Base-by-base conservation (phyloP, 2,113 vertebrate genomes). In the Cochlearius cochlearius region DNA sequence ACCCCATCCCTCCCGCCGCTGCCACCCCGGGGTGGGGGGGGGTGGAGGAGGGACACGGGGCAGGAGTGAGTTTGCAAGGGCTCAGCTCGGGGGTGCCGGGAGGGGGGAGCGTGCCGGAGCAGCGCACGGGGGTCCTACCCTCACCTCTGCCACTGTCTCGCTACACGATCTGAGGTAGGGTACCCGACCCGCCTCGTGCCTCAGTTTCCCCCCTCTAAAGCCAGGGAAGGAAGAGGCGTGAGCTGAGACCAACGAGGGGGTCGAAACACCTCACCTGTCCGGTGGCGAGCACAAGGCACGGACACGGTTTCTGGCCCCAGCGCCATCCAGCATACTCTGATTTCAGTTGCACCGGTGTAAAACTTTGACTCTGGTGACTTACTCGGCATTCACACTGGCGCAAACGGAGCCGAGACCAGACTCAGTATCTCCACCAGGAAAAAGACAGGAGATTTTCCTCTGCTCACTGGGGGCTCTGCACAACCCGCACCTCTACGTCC, bases 401-500 rank as follows among this genome's bases (percentile, higher is more conserved):
- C 95, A 95, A 95, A 96, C 74, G 92, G 91, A 95, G 91, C 88
- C 86, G 78, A 96, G 94, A 92, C 88, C 94, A 94, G 88, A 95
- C 93, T 95, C 94, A 96, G 94, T 87, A 87, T 94, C 92, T 96
- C 94, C 94, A 87, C 47, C 94, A 91, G 92, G 91, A 95, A 93
- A 96, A 78, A 94, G 92, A 95, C 94, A 88, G 90, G 90, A 94
- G 91, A 90, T 94, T 88, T 75, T 87, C 52, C 93, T 88, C 84
- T 84, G 95, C 96, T 94, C 92, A 11, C 81, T 75, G 82, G 74
- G 73, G 77, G 77, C 87, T 95, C 86, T 79, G 63, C 73, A 62
- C n/a, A 77, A 34, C 83, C 85, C 85, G 2, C 59, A 59, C 74
- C 74, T 85, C 82, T 74, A 36, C 1, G 4, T 29, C 81, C 88